A percentile compares a stretch with the other conserved stretches of the same genome.
phyloP scores from a whole-genome alignment of 2,113 vertebrate species.

The Saguinus midas region DNA sequence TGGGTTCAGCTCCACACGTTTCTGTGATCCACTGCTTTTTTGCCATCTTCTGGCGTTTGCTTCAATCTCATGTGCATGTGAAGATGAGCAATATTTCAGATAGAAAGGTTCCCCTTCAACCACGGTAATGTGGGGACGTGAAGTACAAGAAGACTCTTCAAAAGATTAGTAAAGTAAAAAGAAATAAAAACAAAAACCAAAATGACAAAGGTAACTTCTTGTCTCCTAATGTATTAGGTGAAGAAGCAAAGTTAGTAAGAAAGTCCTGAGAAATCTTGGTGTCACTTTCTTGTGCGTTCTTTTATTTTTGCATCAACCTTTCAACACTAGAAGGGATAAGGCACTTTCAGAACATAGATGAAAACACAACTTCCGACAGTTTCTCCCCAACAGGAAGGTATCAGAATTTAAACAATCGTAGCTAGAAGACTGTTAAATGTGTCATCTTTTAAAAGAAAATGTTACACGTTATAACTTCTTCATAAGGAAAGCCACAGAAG shows the following conservation, averaged over 20 bases:
- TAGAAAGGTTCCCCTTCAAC: slow-evolving; percentile 83
- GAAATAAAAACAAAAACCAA: background rate
- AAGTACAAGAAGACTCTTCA: slow-evolving; percentile 76
- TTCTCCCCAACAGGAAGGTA: background rate
- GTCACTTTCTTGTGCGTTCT: background rate
- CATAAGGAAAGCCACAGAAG: background rate
- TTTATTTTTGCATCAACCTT: background rate
- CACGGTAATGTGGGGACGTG: slow-evolving; percentile 57
- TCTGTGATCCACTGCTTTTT: slow-evolving; percentile 52
- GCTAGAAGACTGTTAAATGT: background rate
- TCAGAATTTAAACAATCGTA: background rate
- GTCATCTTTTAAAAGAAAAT: background rate
- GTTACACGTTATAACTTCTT: background rate
- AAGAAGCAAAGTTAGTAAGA: background rate
- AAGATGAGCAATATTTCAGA: slow-evolving; percentile 69
- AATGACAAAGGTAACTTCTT: background rate
- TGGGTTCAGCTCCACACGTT: background rate
- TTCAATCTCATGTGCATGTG: background rate
- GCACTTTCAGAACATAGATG: background rate
- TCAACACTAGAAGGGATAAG: background rate
- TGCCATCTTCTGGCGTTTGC: slow-evolving; percentile 71
- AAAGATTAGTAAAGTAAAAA: background rate
- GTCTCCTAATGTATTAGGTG: background rate
- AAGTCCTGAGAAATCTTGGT: background rate
- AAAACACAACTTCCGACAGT: background rate